Conservation (phyloP, 2,113 vertebrate species). For the Dissostichus mawsoni region DNA sequence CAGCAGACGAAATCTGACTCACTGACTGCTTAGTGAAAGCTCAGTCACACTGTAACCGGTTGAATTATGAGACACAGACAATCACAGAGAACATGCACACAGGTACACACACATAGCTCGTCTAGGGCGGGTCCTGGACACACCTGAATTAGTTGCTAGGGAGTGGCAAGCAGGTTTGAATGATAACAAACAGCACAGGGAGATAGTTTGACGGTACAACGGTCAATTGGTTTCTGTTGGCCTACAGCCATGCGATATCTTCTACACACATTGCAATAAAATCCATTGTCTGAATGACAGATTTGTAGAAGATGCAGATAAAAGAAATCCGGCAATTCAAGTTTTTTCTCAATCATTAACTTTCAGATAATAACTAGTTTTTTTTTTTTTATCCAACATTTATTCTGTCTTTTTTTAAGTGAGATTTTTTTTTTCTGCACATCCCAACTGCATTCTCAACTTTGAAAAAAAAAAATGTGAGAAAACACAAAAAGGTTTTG, state of each 20-base stretch:
- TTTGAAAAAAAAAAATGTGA: not conserved
- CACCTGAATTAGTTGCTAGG: slow-evolving; percentile 70
- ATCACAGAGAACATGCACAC: not conserved
- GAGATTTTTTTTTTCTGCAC: too few relatives aligned
- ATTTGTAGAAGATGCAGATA: not conserved
- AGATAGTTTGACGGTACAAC: slow-evolving; percentile 28
- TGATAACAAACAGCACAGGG: slow-evolving; percentile 59
- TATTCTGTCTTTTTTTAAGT: not conserved
- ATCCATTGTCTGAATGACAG: slow-evolving; percentile 4
- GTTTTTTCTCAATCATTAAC: not conserved
- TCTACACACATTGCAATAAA: not conserved
- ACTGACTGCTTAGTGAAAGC: slow-evolving; percentile 18
- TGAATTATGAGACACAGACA: slow-evolving; percentile 34
- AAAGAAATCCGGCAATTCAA: not conserved
- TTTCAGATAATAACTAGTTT: not conserved
- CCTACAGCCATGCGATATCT: not conserved
- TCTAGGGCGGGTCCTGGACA: slow-evolving; percentile 54
- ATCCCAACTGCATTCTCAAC: too few relatives aligned
- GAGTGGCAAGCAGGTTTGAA: slow-evolving; percentile 53
- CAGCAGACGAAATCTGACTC: not conserved
- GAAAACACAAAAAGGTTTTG: not conserved
- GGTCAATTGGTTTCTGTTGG: slow-evolving; percentile 71
- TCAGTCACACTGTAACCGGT: slow-evolving; percentile 43
- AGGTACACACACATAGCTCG: slow-evolving; percentile 44
- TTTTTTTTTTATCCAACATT: not conserved